A percentile compares a stretch with the other conserved stretches of the same genome.
phyloP scores from a whole-genome alignment of 2,797 vertebrate genomes.

The Phalanger gymnotis region DNA sequence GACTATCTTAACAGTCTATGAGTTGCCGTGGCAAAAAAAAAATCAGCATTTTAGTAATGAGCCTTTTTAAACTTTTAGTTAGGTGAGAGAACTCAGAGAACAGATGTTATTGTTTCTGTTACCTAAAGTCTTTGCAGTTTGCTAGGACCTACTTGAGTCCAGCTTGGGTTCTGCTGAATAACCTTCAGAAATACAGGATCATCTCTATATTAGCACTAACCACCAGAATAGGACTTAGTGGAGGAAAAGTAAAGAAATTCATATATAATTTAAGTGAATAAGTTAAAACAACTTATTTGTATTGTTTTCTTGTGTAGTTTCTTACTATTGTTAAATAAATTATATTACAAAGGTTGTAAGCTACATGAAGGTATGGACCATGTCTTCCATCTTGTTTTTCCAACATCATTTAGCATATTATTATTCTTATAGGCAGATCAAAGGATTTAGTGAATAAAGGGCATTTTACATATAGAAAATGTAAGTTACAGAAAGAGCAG shows the following conservation, averaged over 20 bases:
- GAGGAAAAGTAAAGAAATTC: background rate
- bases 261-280: background rate
- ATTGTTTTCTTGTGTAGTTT: background rate
- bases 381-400: background rate
- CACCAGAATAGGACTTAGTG: background rate
- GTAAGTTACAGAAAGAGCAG: background rate
- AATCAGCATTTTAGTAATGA: background rate
- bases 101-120: background rate
- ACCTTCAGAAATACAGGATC: background rate
- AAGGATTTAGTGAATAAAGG: background rate
- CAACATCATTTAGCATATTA: background rate
- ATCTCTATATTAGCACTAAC: background rate
- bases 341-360: background rate
- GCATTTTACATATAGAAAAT: background rate
- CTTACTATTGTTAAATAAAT: background rate
- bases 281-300: background rate
- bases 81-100: background rate
- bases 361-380: background rate
- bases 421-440: background rate
- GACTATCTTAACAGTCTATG: background rate
- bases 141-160: background rate
- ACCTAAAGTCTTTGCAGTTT: background rate
- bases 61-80: background rate
- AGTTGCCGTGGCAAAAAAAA: background rate
- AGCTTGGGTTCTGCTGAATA: background rate